These are phyloP conservation scores for Prinia subflava DNA, from an alignment of 2,113 vertebrate species.

Conservation along the genomic window DNA sequence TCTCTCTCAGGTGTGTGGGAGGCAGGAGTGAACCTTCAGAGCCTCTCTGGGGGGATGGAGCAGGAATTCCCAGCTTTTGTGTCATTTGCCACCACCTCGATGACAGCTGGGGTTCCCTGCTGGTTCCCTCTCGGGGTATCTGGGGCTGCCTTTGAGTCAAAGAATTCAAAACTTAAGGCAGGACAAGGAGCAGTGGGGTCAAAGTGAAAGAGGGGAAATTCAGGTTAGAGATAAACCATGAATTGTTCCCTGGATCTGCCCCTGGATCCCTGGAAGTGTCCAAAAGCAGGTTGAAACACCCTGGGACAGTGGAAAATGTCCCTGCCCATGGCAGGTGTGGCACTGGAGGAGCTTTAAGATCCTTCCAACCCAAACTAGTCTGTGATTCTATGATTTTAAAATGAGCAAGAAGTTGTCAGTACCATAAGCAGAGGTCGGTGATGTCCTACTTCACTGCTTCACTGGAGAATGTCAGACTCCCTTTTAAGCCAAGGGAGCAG, in stretches of 20 bases:
- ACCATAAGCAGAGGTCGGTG: not conserved
- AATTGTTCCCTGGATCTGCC: not conserved
- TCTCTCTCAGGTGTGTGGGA: no score
- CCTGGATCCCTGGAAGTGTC: not conserved
- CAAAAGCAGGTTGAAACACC: accelerated
- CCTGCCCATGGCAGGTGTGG: not conserved
- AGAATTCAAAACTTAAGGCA: not conserved
- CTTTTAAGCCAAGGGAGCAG: not conserved
- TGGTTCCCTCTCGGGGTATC: not conserved
- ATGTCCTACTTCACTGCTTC: not conserved
- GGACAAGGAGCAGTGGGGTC: not conserved
- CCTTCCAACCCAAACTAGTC: not conserved
- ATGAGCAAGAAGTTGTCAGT: not conserved
- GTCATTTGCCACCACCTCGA: not conserved
- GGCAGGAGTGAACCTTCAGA: not conserved
- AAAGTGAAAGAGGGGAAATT: not conserved
- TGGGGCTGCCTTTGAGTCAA: not conserved
- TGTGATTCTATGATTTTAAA: not conserved
- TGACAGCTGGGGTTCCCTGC: not conserved
- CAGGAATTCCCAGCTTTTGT: not conserved
- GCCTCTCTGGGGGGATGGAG: not conserved
- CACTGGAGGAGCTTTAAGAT: not conserved
- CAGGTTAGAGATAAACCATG: not conserved
- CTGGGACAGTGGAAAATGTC: not conserved
- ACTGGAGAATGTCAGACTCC: not conserved